phyloP scores from a whole-genome alignment of 2,888 invertebrate genomes.

The Parnassius orleans region DNA sequence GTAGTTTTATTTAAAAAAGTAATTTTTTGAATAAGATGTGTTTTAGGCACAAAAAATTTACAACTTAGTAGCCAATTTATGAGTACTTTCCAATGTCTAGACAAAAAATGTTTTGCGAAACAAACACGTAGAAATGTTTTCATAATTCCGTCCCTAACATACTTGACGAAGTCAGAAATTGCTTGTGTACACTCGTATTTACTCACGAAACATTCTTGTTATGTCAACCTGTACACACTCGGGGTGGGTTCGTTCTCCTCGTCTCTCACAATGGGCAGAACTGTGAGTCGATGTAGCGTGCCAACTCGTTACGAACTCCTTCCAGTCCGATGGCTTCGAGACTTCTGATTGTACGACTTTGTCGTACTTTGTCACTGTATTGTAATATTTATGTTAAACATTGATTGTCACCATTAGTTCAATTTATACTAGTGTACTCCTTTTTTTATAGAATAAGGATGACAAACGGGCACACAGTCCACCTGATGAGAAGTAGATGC shows the following conservation, averaged over 20 bases:
- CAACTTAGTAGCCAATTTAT: too few relatives aligned
- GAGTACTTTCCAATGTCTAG: too few relatives aligned
- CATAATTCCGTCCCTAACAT: slow-evolving; percentile 14
- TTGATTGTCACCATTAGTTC: slow-evolving; percentile 21
- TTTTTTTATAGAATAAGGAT: too few relatives aligned
- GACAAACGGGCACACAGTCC: too few relatives aligned
- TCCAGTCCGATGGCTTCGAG: slow-evolving; percentile 40
- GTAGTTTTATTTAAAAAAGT: too few relatives aligned
- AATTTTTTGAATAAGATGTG: too few relatives aligned
- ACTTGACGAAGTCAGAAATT: slow-evolving; percentile 16
- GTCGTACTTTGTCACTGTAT: slow-evolving; percentile 21
- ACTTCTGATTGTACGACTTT: slow-evolving; percentile 33
- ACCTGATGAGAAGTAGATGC: too few relatives aligned
- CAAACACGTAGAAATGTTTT: slow-evolving; percentile 1
- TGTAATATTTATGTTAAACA: slow-evolving; percentile 21
- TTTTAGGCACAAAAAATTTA: too few relatives aligned
- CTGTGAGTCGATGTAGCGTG: slow-evolving; percentile 31
- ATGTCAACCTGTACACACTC: slow-evolving; percentile 35
- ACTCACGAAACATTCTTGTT: slow-evolving; percentile 39
- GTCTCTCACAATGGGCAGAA: slow-evolving; percentile 37
- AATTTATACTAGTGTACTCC: too few relatives aligned
- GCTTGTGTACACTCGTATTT: slow-evolving; percentile 31
- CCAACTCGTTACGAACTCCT: slow-evolving; percentile 51
- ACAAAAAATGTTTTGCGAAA: too few relatives aligned
- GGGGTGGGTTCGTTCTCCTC: slow-evolving; percentile 32